Base-by-base conservation (phyloP, 2,888 invertebrate species). In the Yponomeuta malinellus region DNA sequence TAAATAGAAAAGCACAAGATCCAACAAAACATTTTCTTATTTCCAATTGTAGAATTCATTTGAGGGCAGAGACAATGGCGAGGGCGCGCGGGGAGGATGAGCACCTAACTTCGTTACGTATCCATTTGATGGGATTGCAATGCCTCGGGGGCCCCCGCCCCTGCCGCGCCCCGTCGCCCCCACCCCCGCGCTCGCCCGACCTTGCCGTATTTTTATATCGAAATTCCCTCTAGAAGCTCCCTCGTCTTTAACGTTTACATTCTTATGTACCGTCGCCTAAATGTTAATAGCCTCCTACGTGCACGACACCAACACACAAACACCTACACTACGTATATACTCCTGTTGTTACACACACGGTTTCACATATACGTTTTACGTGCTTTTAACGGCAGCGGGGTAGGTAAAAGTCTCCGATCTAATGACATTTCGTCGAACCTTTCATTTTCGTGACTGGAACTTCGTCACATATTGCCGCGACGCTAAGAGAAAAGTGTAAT, bases 61-160 rank as follows among this genome's bases (percentile, higher is more conserved):
- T 92, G 90, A 91, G 92, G 90, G 91, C 87, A 92, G 92, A 91
- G 92, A 92, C 92, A 92, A 92, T 91, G 92, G 89, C 86, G 90
- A 83, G 89, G 88, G 88, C 87, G 89, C 90, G 90, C 88, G 91
- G 92, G 92, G 91, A 89, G 92, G 92, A 90, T 91, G 92, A 90
- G 86, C 90, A 88, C 93, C 93, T 95, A 95, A 95, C 94, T 94
- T 93, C 94, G 94, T 95, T 95, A 95, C 93, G 94, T 93, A 95
- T 95, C 95, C 95, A 95, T 95, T 95, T 95, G 95, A 95, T 94
- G 95, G 94, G 94, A 94, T 94, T 94, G 94, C 92, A 92, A 92
- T 91, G 91, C 91, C 91, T 90, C 88, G 87, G 91, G 91, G 90
- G 89, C 89, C 86, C 79, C 86, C 87, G 81, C 74, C 73, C 78